Evolutionary conservation across 2,888 invertebrate species (phyloP).

Genomic region (Melikaiella ostensackeni): DNA sequence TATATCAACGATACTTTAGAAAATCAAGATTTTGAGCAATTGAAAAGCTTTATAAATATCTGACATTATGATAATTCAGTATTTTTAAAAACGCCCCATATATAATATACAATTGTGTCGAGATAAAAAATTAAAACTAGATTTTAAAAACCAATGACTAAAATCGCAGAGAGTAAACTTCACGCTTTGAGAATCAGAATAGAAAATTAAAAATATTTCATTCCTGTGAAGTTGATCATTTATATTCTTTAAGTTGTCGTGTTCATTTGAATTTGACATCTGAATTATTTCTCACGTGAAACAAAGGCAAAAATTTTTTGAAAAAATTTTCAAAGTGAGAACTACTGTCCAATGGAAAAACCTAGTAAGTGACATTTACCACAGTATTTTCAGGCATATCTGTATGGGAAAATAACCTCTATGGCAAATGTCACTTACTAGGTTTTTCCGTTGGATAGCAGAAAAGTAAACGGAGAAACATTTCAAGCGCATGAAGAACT

Average conservation of each 20-base stretch:
- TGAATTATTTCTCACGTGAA: too few species aligned
- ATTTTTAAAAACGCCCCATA: slow-evolving; percentile 10
- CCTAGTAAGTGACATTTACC: too few species aligned
- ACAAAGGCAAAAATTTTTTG: too few species aligned
- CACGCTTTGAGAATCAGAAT: not conserved
- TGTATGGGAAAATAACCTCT: too few species aligned
- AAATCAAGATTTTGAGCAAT: not conserved
- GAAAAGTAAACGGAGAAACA: not conserved
- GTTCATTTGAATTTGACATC: too few species aligned
- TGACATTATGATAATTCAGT: not conserved
- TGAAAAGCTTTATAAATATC: slow-evolving; percentile 24
- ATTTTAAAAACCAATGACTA: not conserved
- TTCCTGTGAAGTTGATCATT: too few species aligned
- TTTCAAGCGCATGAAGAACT: not conserved
- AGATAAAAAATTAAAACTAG: slow-evolving; percentile 1
- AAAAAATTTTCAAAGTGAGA: too few species aligned
- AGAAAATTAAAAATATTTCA: not conserved
- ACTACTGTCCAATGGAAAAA: too few species aligned
- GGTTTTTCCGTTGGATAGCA: too few species aligned
- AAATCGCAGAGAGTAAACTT: not conserved
- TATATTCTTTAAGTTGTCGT: too few species aligned
- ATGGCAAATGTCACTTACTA: too few species aligned
- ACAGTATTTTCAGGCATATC: too few species aligned
- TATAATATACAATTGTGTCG: slow-evolving; percentile 18
- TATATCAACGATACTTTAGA: not conserved